A percentile compares a stretch with the other conserved stretches of the same genome.
phyloP scores from a whole-genome alignment of 2,113 vertebrate genomes.

The Nansenia antarctica region DNA sequence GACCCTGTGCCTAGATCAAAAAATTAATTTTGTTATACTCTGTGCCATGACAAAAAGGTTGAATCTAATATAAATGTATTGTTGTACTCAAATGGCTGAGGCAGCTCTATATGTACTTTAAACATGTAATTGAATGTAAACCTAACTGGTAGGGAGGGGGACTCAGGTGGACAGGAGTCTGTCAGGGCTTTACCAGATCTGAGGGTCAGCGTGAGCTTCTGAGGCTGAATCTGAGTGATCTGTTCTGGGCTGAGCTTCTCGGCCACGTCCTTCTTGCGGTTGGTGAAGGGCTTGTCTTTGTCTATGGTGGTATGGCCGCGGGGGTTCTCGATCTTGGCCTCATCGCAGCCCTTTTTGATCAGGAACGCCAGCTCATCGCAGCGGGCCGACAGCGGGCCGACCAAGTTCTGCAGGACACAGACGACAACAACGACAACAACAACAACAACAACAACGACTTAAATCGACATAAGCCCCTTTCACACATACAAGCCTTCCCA shows the following conservation, averaged over 20 bases:
- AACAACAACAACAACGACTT: too few relatives aligned
- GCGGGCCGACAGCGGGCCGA: conserved; percentile 90
- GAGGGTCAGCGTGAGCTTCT: conserved; percentile 85
- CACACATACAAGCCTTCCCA: too few relatives aligned
- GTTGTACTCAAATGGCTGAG: too few relatives aligned
- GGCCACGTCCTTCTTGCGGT: conserved; percentile 80
- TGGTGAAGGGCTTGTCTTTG: conserved; percentile 83
- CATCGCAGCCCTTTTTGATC: conserved; percentile 80
- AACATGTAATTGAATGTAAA: too few relatives aligned
- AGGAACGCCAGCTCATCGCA: conserved; percentile 91
- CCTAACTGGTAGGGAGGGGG: too few relatives aligned
- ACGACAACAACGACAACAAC: background rate
- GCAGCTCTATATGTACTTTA: too few relatives aligned
- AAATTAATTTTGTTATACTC: too few relatives aligned
- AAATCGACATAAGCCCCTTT: too few relatives aligned
- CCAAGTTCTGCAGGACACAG: conserved; percentile 74
- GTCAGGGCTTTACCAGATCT: conserved; percentile 80
- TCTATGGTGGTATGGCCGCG: conserved; percentile 71
- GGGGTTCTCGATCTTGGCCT: conserved; percentile 85
- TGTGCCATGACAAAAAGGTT: too few relatives aligned
- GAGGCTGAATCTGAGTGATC: conserved; percentile 96
- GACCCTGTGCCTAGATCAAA: too few relatives aligned
- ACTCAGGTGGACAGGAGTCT: too few relatives aligned
- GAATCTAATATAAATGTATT: too few relatives aligned
- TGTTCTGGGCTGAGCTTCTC: conserved; percentile 84